A percentile compares a stretch with the other conserved stretches of the same genome.
These are phyloP conservation scores for Idaea biselata DNA, from an alignment of 2,888 invertebrate species.

Conservation along the genomic window DNA sequence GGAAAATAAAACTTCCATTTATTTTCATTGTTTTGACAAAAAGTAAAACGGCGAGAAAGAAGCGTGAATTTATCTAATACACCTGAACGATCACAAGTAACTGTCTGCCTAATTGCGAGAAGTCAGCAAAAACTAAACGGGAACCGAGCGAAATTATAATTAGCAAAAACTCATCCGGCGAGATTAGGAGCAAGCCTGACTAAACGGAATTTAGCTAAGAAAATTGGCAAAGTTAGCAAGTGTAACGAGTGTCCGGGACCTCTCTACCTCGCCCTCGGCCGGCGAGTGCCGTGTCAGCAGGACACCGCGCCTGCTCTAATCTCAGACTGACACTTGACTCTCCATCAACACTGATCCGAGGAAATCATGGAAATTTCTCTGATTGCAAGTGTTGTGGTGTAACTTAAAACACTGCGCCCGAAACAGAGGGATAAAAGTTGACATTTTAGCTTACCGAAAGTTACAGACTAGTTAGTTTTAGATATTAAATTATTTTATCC, in stretches of 20 bases:
- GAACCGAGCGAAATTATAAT: constrained; percentile 29
- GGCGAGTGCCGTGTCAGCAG: not conserved
- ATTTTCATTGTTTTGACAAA: not conserved
- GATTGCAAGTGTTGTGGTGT: no score
- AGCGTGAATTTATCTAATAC: not conserved
- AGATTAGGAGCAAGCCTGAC: constrained; percentile 30
- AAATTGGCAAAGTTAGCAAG: constrained; percentile 30
- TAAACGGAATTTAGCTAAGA: constrained; percentile 29
- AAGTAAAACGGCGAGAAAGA: not conserved
- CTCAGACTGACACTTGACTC: not conserved
- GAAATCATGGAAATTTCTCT: no score
- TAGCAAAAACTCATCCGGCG: constrained; percentile 29
- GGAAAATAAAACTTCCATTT: not conserved
- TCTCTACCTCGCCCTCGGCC: not conserved
- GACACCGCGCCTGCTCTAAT: constrained; percentile 7
- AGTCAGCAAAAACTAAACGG: constrained; percentile 31
- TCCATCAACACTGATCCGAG: not conserved
- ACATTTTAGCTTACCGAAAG: no score
- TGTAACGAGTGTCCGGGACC: constrained; percentile 13
- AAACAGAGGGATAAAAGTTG: no score
- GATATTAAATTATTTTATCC: no score
- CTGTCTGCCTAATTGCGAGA: constrained; percentile 27
- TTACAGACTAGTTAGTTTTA: no score
- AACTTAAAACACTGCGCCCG: no score
- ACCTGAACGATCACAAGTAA: constrained; percentile 21